These are phyloP conservation scores for Amia ocellicauda DNA, from an alignment of 2,113 vertebrate genomes.

Conservation along the genomic window DNA sequence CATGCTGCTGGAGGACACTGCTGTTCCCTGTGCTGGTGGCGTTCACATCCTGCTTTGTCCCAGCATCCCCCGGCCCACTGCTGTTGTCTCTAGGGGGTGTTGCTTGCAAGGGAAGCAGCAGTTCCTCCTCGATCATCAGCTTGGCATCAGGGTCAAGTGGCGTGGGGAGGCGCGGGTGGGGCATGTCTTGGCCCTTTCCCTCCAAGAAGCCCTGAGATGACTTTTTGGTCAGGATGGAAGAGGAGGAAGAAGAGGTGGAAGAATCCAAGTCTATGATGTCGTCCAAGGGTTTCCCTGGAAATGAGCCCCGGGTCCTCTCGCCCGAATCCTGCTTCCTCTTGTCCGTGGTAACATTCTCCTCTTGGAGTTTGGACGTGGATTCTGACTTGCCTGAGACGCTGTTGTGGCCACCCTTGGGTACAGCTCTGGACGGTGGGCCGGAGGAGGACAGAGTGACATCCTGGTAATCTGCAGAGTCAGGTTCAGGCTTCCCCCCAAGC, in stretches of 20 bases:
- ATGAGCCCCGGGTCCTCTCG: not conserved
- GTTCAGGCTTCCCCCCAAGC: too few species aligned
- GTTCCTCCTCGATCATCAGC: conserved; percentile 32
- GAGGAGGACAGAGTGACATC: too few species aligned
- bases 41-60: too few species aligned
- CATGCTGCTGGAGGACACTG: not conserved
- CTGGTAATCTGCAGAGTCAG: too few species aligned
- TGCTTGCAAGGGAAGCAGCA: conserved; percentile 19
- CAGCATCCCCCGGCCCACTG: not conserved
- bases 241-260: not conserved
- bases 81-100: not conserved
- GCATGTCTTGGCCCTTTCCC: conserved; percentile 11
- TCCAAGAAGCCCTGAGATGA: conserved; percentile 6
- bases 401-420: conserved; percentile 42
- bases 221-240: conserved; percentile 34
- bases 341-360: conserved; percentile 72
- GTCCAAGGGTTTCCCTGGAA: conserved; percentile 46
- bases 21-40: not conserved
- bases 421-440: conserved; percentile 36
- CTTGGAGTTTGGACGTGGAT: conserved; percentile 34
- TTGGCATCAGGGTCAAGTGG: conserved; percentile 31
- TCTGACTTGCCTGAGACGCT: conserved; percentile 52
- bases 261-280: conserved; percentile 48
- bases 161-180: not conserved
- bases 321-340: conserved; percentile 39